Base-by-base conservation (phyloP, 2,888 invertebrate genomes). In the Tinea trinotella region DNA sequence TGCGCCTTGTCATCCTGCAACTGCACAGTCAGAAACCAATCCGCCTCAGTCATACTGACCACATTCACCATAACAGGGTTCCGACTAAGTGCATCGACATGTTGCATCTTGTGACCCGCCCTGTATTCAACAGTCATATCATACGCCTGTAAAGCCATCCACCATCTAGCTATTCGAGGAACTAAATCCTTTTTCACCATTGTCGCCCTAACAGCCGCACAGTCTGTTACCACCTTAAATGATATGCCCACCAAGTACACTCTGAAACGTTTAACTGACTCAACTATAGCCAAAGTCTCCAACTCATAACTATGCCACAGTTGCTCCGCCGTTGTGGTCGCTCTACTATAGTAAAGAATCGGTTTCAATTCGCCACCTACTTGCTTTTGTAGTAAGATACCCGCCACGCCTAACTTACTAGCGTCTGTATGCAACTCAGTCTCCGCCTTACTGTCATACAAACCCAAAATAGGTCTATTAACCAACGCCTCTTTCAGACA, bases 221-320 rank as follows among this genome's bases (percentile, higher is more conserved):
- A 59, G 35, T 77, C 72, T 0, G 71, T 73, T 1, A 66, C 54
- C 5, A 75, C 60, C 13, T 55, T 59, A 44, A 60, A 60, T 20
- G 55, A 48, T 6, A 58, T 56, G 3, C 68, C 68, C 7, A 65
- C 56, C 1, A 74, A 40, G 55, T 71, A 74, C 0, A 59, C 57
- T 13, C 70, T 56, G 55, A 74, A 70, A 56, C 64, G 60, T 18
- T 61, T 54, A 0, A 73, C 54, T 0, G 65, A 60, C 35, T 60
- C 64, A 0, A 72, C 62, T 0, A 73, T 60, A 0, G 74, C 74
- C 7, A 76, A 56, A 0, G 63, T 60, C 55, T 76, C 74, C 4
- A 69, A 55, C 52, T 77, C 71, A 13, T 64, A 62, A 5, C 64
- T 62, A n/a, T 64, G 63, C 22, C 70, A 68, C 18, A 62, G 63